Base-by-base conservation (phyloP, 2,113 vertebrate genomes). In the Lucifuga dentata region DNA sequence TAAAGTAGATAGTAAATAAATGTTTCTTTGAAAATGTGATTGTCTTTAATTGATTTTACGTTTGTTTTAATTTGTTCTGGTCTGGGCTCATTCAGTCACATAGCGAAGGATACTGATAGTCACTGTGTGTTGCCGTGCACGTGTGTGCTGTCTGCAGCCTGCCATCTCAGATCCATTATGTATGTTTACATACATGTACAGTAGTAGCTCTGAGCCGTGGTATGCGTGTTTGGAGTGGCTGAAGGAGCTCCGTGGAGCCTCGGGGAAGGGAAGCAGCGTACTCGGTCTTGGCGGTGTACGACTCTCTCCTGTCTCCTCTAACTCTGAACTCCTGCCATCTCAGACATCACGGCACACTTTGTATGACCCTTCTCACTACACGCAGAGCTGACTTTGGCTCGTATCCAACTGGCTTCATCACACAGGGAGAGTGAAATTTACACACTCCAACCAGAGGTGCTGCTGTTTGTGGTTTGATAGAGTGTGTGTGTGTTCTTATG, bases 291-390 rank as follows among this genome's bases (percentile, higher is more conserved):
- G n/a, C 16, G 15, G 8, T 11, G 50, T 53, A 36, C 43, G 24
- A 2, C 13, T 11, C 10, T 61, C 20, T 52, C 46, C 29, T 46
- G 26, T 33, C 13, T 38, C 24, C 49, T 21, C 20, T 41, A 38
- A 73, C 59, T 68, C 63, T 35, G 49, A 36, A 53, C 11, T 60
- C 75, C 63, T 87, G 70, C 81, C 73, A 80, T 77, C 11, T 21
- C 32, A 11, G 67, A 78, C 64, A 49, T 88, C 80, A 83, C 67
- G n/a, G 23, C 76, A 65, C 85, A 85, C 83, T 86, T 64, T 80
- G 64, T 69, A 60, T 90, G 88, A 89, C 86, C 86, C 83, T 72
- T 73, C 66, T 56, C 69, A 20, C 74, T 69, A 24, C 65, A 20
- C 45, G 33, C 84, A 86, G 62, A 73, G 69, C 77, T 83, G 65